These are phyloP conservation scores for Notothenia coriiceps DNA, from an alignment of 2,113 vertebrate genomes.

Conservation along the genomic window DNA sequence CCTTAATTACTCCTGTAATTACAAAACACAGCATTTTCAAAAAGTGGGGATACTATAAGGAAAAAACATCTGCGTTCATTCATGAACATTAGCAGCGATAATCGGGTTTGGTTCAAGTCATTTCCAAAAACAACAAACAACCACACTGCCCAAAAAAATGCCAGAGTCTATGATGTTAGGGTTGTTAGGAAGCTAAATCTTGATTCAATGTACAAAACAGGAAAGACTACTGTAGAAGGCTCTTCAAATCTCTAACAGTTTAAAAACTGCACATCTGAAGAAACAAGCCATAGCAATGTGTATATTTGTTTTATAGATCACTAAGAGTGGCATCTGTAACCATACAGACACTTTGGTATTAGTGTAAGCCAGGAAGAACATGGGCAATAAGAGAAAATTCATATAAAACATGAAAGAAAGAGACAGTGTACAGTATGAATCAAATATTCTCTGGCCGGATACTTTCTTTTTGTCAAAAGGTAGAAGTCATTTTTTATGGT, in stretches of 20 bases:
- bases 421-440: constrained; percentile 2
- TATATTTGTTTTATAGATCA: background rate
- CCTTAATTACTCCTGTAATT: constrained; percentile 72
- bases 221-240: background rate
- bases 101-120: constrained; percentile 30
- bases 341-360: constrained; percentile 7
- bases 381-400: constrained; percentile 12
- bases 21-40: constrained; percentile 57
- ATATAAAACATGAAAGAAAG: constrained; percentile 4
- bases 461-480: background rate
- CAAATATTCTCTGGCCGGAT: constrained; percentile 4
- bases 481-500: background rate
- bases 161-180: background rate
- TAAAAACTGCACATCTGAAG: background rate
- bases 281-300: constrained; percentile 4
- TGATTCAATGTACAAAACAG: background rate
- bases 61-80: constrained; percentile 8
- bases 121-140: background rate
- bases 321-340: background rate
- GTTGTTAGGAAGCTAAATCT: constrained; percentile 1
- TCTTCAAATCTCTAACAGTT: background rate
- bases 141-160: background rate
- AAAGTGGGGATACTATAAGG: background rate
- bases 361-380: constrained; percentile 3
- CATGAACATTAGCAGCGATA: constrained; percentile 40